Conservation (phyloP, 1,140 invertebrate species). For the Trissolcus basalis region DNA sequence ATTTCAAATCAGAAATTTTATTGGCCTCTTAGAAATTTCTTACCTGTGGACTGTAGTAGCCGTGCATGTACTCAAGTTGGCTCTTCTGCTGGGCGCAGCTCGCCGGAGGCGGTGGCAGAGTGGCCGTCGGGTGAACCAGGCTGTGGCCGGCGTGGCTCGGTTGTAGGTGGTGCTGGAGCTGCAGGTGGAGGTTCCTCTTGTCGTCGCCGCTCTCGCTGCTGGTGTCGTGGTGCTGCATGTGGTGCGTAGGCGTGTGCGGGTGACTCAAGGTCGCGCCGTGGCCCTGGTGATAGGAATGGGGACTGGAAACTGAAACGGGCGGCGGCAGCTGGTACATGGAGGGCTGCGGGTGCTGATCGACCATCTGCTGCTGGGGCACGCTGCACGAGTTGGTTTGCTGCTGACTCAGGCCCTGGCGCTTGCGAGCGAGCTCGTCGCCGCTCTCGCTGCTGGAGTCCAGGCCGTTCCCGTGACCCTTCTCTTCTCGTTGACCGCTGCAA, state of each 20-base stretch:
- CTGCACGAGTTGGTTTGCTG: slow-evolving; percentile 63
- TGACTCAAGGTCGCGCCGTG: slow-evolving; percentile 68
- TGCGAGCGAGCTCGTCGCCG: slow-evolving; percentile 71
- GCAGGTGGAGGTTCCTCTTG: slow-evolving; percentile 73
- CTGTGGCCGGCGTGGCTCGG: slow-evolving; percentile 67
- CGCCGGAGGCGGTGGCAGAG: slow-evolving; percentile 69
- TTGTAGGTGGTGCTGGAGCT: slow-evolving; percentile 73
- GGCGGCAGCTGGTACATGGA: slow-evolving; percentile 77
- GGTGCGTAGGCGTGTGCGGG: slow-evolving; percentile 69
- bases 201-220: slow-evolving; percentile 74
- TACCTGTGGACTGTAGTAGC: slow-evolving; percentile 74
- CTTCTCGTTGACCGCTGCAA: slow-evolving; percentile 71
- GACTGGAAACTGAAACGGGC: slow-evolving; percentile 72
- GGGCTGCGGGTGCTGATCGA: slow-evolving; percentile 69
- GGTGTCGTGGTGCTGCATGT: slow-evolving; percentile 74
- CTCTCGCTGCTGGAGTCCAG: slow-evolving; percentile 73
- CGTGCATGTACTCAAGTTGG: slow-evolving; percentile 73
- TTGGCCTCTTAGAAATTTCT: neutral
- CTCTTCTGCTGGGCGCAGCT: slow-evolving; percentile 74
- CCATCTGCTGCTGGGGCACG: slow-evolving; percentile 65
- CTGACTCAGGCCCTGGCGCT: slow-evolving; percentile 61
- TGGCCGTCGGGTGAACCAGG: slow-evolving; percentile 72
- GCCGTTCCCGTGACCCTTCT: slow-evolving; percentile 69
- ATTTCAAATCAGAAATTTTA: slow-evolving; percentile 25
- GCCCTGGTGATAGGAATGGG: slow-evolving; percentile 71